A percentile compares a stretch with the other conserved stretches of the same genome.
phyloP scores from a whole-genome alignment of 2,797 vertebrate species.

The Pelochelys cantorii region DNA sequence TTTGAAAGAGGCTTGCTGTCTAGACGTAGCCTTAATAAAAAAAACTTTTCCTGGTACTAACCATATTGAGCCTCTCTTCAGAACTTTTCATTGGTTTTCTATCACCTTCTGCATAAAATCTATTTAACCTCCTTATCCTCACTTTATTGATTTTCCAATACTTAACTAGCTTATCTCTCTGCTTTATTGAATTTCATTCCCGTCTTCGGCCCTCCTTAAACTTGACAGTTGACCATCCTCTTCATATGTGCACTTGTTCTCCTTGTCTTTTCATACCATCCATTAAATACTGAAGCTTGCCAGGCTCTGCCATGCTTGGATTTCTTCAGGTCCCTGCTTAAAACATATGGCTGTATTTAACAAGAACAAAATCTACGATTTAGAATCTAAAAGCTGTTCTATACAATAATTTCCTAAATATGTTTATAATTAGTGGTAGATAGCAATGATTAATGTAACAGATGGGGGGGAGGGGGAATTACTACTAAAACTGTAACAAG shows the following conservation, averaged over 20 bases:
- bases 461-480: background rate
- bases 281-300: background rate
- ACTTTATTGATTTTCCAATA: background rate
- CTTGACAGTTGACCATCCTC: background rate
- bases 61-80: background rate
- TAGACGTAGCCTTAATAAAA: no score
- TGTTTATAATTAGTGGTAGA: background rate
- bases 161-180: background rate
- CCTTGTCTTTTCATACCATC: background rate
- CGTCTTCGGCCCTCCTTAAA: background rate
- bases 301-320: background rate
- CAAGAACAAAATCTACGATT: background rate
- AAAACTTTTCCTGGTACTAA: background rate
- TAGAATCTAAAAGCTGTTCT: background rate
- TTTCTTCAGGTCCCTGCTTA: background rate
- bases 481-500: background rate
- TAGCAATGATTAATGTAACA: background rate
- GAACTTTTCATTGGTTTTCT: background rate
- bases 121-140: background rate
- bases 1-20: no score
- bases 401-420: background rate
- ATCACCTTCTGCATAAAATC: background rate
- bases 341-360: background rate
- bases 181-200: background rate
- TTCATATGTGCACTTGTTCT: background rate